Conservation (phyloP, 2,797 vertebrate genomes). For the Emydoidea blandingii region DNA sequence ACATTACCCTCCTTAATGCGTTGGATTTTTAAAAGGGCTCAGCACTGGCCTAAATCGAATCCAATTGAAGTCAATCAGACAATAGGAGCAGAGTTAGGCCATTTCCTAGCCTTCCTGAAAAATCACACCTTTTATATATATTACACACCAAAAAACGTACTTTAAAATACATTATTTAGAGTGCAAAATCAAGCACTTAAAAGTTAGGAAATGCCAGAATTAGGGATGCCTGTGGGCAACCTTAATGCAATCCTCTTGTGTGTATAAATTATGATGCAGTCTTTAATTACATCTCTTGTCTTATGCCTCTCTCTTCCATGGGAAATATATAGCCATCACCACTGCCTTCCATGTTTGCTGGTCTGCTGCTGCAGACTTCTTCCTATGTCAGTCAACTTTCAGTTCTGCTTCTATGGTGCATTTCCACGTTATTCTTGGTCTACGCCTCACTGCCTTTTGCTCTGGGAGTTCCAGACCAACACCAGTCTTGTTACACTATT, state of each 20-base stretch:
- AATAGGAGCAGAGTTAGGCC: too few species aligned
- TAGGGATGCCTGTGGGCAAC: fast-evolving
- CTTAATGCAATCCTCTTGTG: not conserved
- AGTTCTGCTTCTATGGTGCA: not conserved
- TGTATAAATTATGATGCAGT: not conserved
- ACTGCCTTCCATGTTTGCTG: not conserved
- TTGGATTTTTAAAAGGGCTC: not conserved
- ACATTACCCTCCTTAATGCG: not conserved
- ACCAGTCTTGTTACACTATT: not conserved
- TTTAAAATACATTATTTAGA: not conserved
- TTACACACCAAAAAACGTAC: not conserved
- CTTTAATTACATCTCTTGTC: not conserved
- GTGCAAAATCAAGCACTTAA: fast-evolving
- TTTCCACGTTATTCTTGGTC: not conserved
- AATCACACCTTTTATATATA: not conserved
- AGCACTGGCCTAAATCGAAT: fast-evolving
- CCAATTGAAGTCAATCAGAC: fast-evolving
- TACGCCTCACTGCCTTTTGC: not conserved
- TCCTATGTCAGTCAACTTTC: not conserved
- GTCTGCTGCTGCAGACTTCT: not conserved
- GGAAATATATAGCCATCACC: too few species aligned
- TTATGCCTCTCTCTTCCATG: not conserved
- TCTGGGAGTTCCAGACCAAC: not conserved
- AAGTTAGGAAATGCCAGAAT: not conserved
- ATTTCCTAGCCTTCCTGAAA: not conserved